Percentiles rank a stretch among this genome's conserved stretches.
Conservation (phyloP, 2,888 invertebrate genomes). For the Branchinecta sandiegonensis region DNA sequence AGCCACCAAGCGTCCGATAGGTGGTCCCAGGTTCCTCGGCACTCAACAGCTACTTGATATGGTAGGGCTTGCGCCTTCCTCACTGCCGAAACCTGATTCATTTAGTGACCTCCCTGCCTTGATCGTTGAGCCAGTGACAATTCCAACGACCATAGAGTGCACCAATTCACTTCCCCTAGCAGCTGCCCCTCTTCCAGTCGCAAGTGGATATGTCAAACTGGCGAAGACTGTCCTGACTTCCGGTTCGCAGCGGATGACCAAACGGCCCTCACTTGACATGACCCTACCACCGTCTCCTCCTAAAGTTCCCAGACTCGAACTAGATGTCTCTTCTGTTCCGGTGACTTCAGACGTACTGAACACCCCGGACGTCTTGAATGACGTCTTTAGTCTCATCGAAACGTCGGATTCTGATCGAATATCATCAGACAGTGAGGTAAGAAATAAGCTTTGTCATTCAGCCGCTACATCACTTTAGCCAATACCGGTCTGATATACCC, state of each 20-base stretch:
- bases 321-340: neutral
- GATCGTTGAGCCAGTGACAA: neutral
- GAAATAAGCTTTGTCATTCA: too few relatives aligned
- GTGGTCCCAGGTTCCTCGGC: neutral
- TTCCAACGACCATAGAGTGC: neutral
- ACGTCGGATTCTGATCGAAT: neutral
- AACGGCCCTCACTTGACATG: neutral
- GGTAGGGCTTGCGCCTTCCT: neutral
- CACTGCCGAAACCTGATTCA: neutral
- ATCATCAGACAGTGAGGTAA: slow-evolving; percentile 13
- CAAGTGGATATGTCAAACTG: neutral
- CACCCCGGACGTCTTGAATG: neutral
- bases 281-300: neutral
- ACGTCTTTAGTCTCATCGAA: too few relatives aligned
- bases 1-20: too few relatives aligned
- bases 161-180: neutral
- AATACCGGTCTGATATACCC: too few relatives aligned
- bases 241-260: neutral
- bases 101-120: neutral
- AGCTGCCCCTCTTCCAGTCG: neutral
- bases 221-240: neutral
- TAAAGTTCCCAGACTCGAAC: neutral
- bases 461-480: too few relatives aligned
- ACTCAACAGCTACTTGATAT: neutral
- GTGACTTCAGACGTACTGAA: neutral